These are phyloP conservation scores for Trichopoda pennipes DNA, from an alignment of 2,888 invertebrate species.

Conservation along the genomic window DNA sequence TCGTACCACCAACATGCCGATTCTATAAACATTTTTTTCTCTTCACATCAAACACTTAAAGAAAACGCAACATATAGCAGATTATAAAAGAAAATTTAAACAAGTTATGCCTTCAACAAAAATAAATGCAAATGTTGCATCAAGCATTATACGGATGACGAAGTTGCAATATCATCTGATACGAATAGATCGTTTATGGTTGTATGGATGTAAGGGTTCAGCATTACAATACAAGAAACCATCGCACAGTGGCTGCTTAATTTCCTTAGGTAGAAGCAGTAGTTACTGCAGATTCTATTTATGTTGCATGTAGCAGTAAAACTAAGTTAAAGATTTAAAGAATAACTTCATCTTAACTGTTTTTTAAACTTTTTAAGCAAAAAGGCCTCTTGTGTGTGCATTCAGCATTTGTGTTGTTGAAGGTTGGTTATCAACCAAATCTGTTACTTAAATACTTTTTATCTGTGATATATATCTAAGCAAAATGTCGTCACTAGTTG, in stretches of 20 bases:
- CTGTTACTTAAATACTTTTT: constrained; percentile 57
- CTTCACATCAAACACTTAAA: constrained; percentile 17
- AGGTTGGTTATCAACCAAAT: constrained; percentile 29
- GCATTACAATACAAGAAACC: background rate
- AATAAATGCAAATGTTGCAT: constrained; percentile 64
- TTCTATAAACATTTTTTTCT: constrained; percentile 42
- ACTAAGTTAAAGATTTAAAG: constrained; percentile 21
- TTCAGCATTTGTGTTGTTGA: constrained; percentile 25
- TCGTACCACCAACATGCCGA: constrained; percentile 59
- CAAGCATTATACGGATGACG: constrained; percentile 64
- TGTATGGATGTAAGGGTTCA: background rate
- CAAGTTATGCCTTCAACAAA: constrained; percentile 35
- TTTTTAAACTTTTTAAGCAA: constrained; percentile 18
- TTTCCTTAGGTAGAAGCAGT: constrained; percentile 16
- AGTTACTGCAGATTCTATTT: constrained; percentile 4
- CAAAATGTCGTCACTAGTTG: constrained; percentile 66
- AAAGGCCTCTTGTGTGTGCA: constrained; percentile 17
- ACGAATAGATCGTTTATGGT: constrained; percentile 20
- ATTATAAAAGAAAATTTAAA: constrained; percentile 6
- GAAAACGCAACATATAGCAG: constrained; percentile 22
- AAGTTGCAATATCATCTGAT: constrained; percentile 60
- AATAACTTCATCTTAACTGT: constrained; percentile 45
- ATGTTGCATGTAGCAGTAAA: constrained; percentile 9
- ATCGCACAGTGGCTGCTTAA: constrained; percentile 31
- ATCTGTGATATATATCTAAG: constrained; percentile 56